phyloP scores from a whole-genome alignment of 1,140 invertebrate species.

The Hylaeus volcanicus region DNA sequence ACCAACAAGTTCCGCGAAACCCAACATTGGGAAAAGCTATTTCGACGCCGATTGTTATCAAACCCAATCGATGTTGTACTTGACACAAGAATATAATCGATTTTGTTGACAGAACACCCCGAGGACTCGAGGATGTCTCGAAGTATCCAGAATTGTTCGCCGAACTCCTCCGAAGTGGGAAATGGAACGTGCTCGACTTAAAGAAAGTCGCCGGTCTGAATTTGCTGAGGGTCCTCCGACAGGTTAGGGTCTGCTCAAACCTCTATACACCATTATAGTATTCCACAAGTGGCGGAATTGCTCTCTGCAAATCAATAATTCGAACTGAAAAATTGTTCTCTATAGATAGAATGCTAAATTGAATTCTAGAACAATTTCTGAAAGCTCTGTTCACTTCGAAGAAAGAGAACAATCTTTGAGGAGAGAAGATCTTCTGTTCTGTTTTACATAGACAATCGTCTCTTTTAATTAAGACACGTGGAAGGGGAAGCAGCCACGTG shows the following conservation, averaged over 20 bases:
- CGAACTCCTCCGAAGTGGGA: constrained; percentile 88
- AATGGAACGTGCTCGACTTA: constrained; percentile 91
- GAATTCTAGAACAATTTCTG: no score
- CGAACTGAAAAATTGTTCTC: no score
- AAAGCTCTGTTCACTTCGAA: no score
- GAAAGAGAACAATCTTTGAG: no score
- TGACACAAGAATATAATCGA: constrained; percentile 1
- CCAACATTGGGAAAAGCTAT: neutral
- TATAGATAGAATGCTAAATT: no score
- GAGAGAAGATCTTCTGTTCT: no score
- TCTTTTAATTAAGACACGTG: no score
- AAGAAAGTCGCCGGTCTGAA: constrained; percentile 94
- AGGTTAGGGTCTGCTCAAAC: constrained; percentile 62
- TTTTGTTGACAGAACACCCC: constrained; percentile 85
- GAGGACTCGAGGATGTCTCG: constrained; percentile 94
- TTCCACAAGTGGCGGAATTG: neutral
- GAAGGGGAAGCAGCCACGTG: no score
- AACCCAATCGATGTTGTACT: neutral
- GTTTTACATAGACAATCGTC: no score
- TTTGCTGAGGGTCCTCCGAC: constrained; percentile 87
- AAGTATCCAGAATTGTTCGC: constrained; percentile 93
- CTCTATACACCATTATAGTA: neutral
- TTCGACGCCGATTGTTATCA: neutral
- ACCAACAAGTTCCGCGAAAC: neutral
- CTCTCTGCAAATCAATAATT: no score